Percentiles rank a stretch among this genome's conserved stretches.
phyloP scores from a whole-genome alignment of 2,113 vertebrate genomes.

The Smithornis capensis region DNA sequence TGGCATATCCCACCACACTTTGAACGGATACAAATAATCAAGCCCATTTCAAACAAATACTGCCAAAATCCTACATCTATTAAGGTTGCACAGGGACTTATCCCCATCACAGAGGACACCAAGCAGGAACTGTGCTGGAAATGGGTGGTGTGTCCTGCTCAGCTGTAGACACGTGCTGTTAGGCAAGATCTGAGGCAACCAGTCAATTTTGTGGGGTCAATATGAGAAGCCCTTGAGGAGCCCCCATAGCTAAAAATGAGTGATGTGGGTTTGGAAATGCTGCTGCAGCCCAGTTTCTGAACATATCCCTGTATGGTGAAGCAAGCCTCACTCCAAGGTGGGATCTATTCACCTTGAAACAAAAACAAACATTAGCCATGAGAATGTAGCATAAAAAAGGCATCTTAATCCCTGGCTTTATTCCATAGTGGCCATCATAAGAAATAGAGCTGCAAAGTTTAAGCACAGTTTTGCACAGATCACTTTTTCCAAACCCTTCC shows the following conservation, averaged over 20 bases:
- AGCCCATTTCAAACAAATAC: neutral
- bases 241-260: neutral
- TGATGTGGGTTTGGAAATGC: accelerated
- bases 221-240: neutral
- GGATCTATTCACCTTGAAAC: neutral
- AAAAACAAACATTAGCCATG: neutral
- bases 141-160: neutral
- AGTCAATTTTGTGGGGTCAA: neutral
- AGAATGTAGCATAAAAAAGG: neutral
- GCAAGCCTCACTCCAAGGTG: neutral
- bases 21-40: neutral
- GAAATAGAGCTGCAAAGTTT: neutral
- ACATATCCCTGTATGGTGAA: neutral
- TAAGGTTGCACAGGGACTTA: neutral
- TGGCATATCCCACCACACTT: neutral
- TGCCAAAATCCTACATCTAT: neutral
- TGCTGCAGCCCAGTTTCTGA: neutral
- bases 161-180: neutral
- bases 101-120: neutral
- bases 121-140: neutral
- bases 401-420: neutral
- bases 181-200: neutral
- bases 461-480: neutral
- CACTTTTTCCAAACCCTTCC: neutral
- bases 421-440: neutral